Base-by-base conservation (phyloP, 2,797 vertebrate species). In the Danio choprae region DNA sequence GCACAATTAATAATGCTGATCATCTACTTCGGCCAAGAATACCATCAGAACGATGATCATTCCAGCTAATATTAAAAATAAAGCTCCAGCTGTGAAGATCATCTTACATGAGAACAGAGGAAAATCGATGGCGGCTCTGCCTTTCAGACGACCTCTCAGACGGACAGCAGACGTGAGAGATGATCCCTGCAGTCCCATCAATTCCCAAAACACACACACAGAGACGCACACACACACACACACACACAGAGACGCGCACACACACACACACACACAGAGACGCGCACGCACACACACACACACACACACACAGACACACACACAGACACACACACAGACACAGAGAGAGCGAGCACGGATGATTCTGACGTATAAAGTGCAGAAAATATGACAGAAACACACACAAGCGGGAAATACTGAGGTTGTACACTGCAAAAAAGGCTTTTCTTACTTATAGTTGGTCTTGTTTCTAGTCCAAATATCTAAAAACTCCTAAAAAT, bases 151-250 rank as follows among this genome's bases (percentile, higher is more conserved):
- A 73, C 79, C 55, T 69, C 15, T 2, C 44, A 64, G 40, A 12
- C 51, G 8, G 5, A 13, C 20, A 46, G 3, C 41, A 81, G 67
- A 64, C 67, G 56, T 41, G 80, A 85, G 65, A 74, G 71, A 80
- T 63, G 82, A 68, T 58, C 81, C 83, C 84, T 80, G 85, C 86
- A 86, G 74, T 56, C 74, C 78, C 83, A 89, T 87, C 86, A 81
- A 81, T 87, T 86, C 82, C 81, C 81, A 77, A 76, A 80, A 63
- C 63, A 51, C 77, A 82, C 11, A 48, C 73, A 11, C 76, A 22
- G 18, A 41, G 44, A 60, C 38, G 56, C 11, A 41, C 29, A 0
- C 75, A n/a, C 44, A 41, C 44, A 60, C 38, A 56, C 11, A 41
- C 29, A 0, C 29, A 38, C 22, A 4, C 63, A n/a, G n/a, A n/a